Conservation (phyloP, 2,113 vertebrate species). For the Rhynchopsitta pachyrhyncha region DNA sequence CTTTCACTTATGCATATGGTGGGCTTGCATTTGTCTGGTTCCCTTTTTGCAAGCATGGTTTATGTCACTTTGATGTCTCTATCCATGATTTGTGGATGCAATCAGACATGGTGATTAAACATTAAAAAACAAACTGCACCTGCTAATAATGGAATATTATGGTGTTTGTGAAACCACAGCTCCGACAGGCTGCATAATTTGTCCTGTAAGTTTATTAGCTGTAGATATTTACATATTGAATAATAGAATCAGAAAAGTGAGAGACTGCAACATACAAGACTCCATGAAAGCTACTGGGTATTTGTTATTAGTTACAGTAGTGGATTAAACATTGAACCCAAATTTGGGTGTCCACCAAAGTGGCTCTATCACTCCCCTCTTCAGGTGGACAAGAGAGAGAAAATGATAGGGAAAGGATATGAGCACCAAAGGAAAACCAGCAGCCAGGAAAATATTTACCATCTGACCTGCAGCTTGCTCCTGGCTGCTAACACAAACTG, state of each 20-base stretch:
- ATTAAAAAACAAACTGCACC: slow-evolving; percentile 14
- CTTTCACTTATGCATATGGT: background rate
- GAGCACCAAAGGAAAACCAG: background rate
- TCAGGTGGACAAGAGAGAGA: background rate
- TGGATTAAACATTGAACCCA: background rate
- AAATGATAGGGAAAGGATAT: background rate
- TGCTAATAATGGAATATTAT: background rate
- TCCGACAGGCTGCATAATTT: background rate
- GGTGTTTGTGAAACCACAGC: background rate
- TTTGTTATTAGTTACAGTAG: background rate
- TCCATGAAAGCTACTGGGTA: background rate
- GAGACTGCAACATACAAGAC: background rate
- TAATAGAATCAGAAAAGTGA: background rate
- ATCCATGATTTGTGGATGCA: background rate
- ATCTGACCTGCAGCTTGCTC: background rate
- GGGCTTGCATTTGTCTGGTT: background rate
- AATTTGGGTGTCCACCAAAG: background rate
- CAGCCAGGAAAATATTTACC: background rate
- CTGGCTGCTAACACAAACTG: background rate
- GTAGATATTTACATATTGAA: background rate
- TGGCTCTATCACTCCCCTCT: background rate
- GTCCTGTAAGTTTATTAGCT: background rate
- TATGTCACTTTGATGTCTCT: background rate
- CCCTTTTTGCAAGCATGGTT: background rate
- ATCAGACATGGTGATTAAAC: background rate